Conservation (phyloP, 2,797 vertebrate genomes). For the Scomberomorus guttatus region DNA sequence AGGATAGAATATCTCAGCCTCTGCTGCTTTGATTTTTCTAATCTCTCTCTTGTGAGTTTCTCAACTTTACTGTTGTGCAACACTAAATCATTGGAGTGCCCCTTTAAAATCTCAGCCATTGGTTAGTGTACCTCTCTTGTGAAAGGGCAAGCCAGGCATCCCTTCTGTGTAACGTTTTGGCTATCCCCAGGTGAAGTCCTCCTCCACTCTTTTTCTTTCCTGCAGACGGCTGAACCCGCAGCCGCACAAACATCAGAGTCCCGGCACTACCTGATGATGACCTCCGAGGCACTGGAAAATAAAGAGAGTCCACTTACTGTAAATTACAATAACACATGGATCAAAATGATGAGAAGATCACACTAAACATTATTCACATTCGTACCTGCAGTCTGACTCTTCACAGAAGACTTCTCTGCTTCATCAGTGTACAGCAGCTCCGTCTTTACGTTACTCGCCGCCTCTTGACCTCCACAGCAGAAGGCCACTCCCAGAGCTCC, state of each 20-base stretch:
- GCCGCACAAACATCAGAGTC: constrained; percentile 85
- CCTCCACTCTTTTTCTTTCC: constrained; percentile 69
- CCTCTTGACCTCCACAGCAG: constrained; percentile 81
- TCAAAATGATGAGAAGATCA: no score
- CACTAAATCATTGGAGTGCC: background rate
- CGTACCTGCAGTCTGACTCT: constrained; percentile 68
- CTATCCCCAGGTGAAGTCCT: constrained; percentile 62
- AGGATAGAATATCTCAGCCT: background rate
- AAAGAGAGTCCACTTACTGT: background rate
- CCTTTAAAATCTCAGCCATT: background rate
- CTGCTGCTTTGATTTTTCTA: no score
- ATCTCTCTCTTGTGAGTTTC: background rate
- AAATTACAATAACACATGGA: background rate
- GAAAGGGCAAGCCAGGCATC: constrained; percentile 86
- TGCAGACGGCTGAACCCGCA: constrained; percentile 79
- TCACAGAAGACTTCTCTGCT: constrained; percentile 35
- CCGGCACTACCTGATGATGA: constrained; percentile 53
- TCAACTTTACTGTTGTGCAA: no score
- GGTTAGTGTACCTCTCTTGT: constrained; percentile 81
- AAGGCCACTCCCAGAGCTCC: constrained; percentile 76
- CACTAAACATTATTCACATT: background rate
- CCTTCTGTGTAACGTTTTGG: constrained; percentile 59
- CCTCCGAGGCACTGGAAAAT: constrained; percentile 61
- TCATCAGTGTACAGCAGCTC: constrained; percentile 33
- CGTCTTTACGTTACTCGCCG: constrained; percentile 19